Conservation (phyloP, 2,797 vertebrate genomes). For the Argya squamiceps region DNA sequence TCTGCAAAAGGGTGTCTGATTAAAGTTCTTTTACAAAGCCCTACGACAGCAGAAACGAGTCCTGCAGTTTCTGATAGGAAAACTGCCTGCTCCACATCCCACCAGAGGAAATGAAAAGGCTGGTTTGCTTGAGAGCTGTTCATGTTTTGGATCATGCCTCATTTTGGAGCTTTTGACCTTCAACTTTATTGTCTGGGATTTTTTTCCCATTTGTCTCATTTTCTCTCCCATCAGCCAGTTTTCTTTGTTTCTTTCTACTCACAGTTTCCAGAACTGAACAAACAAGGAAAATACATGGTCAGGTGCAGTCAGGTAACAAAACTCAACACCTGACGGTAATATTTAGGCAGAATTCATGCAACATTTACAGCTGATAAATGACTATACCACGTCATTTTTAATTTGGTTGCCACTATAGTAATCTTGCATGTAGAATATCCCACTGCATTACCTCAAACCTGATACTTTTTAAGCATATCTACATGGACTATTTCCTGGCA, state of each 20-base stretch:
- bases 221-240: not conserved
- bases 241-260: not conserved
- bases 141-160: not conserved
- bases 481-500: not conserved
- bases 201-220: not conserved
- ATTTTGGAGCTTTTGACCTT: not conserved
- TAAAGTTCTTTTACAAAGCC: not conserved
- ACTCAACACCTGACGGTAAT: not conserved
- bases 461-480: not conserved
- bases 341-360: not conserved
- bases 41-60: rapidly evolving
- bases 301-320: not conserved
- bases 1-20: not conserved
- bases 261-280: not conserved
- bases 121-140: not conserved
- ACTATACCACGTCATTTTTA: not conserved
- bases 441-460: not conserved
- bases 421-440: not conserved
- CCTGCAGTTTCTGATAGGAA: not conserved
- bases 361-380: not conserved
- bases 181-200: not conserved
- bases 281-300: not conserved
- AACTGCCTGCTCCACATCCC: not conserved
- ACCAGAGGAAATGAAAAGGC: not conserved
- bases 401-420: not conserved